Conservation (phyloP, 2,113 vertebrate species). For the Cisticola juncidis region DNA sequence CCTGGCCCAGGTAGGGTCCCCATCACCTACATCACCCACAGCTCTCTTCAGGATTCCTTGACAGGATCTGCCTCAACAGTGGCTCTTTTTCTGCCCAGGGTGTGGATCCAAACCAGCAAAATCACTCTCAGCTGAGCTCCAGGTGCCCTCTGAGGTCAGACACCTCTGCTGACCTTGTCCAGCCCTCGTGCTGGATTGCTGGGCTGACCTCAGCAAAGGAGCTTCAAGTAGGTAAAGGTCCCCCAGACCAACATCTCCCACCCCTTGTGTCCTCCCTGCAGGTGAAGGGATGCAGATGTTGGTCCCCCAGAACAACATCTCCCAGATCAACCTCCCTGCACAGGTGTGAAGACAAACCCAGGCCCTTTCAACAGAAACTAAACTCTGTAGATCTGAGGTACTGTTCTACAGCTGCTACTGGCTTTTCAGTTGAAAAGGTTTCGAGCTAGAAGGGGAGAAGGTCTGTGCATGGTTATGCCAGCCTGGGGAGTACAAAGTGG, state of each 20-base stretch:
- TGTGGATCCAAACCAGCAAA: neutral
- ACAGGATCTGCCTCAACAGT: neutral
- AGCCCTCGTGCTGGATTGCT: neutral
- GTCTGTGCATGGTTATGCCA: slow-evolving; percentile 20
- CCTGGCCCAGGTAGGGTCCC: neutral
- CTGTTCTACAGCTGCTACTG: neutral
- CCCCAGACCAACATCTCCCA: neutral
- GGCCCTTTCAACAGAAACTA: neutral
- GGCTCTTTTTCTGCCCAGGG: neutral
- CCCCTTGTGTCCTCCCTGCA: neutral
- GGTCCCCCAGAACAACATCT: neutral
- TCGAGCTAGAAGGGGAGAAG: neutral
- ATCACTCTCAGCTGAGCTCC: rapidly evolving
- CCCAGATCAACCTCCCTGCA: neutral
- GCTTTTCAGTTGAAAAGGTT: neutral
- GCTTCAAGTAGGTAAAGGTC: neutral
- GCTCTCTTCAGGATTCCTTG: neutral
- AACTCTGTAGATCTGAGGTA: neutral
- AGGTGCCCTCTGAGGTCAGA: neutral
- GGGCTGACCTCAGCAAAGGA: neutral
- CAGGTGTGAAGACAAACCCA: rapidly evolving
- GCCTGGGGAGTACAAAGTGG: neutral
- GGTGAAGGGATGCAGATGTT: no score
- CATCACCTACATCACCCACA: neutral
- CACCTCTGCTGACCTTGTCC: neutral